Percentiles rank a stretch among this genome's conserved stretches.
Evolutionary conservation across 2,888 invertebrate genomes (phyloP).

Genomic region (Teleiodes luculella): DNA sequence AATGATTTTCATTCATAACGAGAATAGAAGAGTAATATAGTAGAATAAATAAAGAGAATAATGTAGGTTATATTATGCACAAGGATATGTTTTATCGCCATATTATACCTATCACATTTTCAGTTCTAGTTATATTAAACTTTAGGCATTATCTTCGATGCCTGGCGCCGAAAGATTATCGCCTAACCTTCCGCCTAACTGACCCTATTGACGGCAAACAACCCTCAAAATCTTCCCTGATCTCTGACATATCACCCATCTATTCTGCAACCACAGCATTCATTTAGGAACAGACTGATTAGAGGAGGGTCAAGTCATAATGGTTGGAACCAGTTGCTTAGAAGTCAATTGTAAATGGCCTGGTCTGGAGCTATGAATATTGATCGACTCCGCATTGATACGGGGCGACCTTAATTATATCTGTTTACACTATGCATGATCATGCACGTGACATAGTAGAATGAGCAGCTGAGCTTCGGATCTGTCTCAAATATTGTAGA

Average conservation of each 20-base stretch:
- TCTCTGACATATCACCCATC: background rate
- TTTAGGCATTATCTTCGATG: background rate
- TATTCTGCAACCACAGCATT: background rate
- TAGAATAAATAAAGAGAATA: too few relatives aligned
- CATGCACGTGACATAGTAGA: constrained; percentile 38
- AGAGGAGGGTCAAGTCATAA: background rate
- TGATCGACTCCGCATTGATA: constrained; percentile 53
- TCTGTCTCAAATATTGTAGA: background rate
- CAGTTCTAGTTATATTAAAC: too few relatives aligned
- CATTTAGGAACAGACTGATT: background rate
- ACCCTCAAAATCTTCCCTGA: background rate
- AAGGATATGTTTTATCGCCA: too few relatives aligned
- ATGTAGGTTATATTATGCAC: too few relatives aligned
- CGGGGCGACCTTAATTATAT: constrained; percentile 62
- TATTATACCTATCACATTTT: too few relatives aligned
- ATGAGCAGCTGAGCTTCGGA: constrained; percentile 7
- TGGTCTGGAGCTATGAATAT: constrained; percentile 42
- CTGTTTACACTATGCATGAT: constrained; percentile 53
- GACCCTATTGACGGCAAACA: constrained; percentile 1
- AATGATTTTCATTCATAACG: too few relatives aligned
- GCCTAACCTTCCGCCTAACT: too few relatives aligned
- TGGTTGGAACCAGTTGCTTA: background rate
- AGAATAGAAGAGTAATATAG: too few relatives aligned
- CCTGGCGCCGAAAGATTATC: constrained; percentile 14
- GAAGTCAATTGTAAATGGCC: constrained; percentile 17